Conservation (phyloP, 2,888 invertebrate genomes). For the Aspidapion aeneum region DNA sequence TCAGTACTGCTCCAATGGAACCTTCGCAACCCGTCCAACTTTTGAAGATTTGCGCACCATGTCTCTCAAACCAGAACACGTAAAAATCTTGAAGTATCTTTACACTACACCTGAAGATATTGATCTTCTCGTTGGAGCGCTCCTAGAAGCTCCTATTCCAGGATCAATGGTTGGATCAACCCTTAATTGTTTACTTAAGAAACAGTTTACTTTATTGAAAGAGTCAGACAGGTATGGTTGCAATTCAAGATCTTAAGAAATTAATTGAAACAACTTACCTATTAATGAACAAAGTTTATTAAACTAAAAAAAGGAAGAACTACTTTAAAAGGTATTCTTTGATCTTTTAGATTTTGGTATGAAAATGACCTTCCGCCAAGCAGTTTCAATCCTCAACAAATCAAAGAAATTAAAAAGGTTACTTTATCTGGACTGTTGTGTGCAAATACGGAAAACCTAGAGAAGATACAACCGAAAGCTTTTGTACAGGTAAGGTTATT, state of each 20-base stretch:
- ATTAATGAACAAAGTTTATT: too few relatives aligned
- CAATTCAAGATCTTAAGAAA: too few relatives aligned
- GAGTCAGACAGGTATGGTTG: constrained; percentile 79
- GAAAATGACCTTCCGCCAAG: constrained; percentile 92
- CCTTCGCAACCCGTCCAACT: constrained; percentile 28
- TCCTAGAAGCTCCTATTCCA: constrained; percentile 73
- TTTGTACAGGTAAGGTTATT: constrained; percentile 80
- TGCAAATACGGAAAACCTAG: constrained; percentile 65
- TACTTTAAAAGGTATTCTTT: not conserved
- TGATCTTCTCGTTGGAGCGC: constrained; percentile 79
- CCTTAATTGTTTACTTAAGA: constrained; percentile 78
- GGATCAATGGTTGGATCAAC: constrained; percentile 83
- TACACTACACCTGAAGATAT: constrained; percentile 70
- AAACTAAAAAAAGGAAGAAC: too few relatives aligned
- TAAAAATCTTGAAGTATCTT: constrained; percentile 62
- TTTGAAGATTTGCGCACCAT: constrained; percentile 55
- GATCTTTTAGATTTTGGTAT: constrained; percentile 71
- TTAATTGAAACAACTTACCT: too few relatives aligned
- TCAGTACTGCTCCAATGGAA: constrained; percentile 57
- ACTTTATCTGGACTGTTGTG: constrained; percentile 79
- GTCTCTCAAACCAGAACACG: constrained; percentile 56
- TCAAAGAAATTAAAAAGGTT: constrained; percentile 76
- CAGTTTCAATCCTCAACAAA: constrained; percentile 70
- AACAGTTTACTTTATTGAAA: constrained; percentile 79
- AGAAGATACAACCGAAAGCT: constrained; percentile 75